These are phyloP conservation scores for Listronotus bonariensis DNA, from an alignment of 1,140 invertebrate genomes.

Conservation along the genomic window DNA sequence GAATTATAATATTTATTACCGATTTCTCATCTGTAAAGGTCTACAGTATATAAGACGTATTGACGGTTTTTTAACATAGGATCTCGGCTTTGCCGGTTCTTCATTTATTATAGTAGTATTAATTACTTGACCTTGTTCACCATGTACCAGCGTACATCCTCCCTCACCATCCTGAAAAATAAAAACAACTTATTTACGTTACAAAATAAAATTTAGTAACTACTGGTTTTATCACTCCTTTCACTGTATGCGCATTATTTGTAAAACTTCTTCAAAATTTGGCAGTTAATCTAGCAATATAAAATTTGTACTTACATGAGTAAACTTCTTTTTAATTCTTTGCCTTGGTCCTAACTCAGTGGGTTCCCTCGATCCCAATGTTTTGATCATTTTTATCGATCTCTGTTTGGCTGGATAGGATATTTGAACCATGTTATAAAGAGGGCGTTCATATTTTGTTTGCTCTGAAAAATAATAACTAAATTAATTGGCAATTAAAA, in stretches of 20 bases:
- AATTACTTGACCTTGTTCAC: conserved; percentile 61
- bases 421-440: conserved; percentile 46
- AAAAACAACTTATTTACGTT: no score
- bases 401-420: conserved; percentile 14
- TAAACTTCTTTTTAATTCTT: conserved; percentile 50
- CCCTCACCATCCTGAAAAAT: conserved; percentile 60
- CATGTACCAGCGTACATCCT: conserved; percentile 68
- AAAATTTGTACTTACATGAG: conserved; percentile 44
- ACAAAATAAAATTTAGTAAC: no score
- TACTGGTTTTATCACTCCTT: no score
- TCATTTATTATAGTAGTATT: conserved; percentile 55
- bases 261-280: no score
- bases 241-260: no score
- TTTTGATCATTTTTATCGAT: conserved; percentile 12
- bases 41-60: conserved; percentile 60
- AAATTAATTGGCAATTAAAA: no score
- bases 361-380: conserved; percentile 5
- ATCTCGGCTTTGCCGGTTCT: conserved; percentile 51
- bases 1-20: conserved; percentile 56
- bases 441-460: conserved; percentile 53
- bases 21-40: conserved; percentile 59
- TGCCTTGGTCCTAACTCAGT: conserved; percentile 31
- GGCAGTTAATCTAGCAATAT: neutral
- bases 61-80: conserved; percentile 47
- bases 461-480: conserved; percentile 53